Percentiles rank a stretch among this genome's conserved stretches.
phyloP scores from a whole-genome alignment of 2,113 vertebrate species.

The Eulemur macaco region DNA sequence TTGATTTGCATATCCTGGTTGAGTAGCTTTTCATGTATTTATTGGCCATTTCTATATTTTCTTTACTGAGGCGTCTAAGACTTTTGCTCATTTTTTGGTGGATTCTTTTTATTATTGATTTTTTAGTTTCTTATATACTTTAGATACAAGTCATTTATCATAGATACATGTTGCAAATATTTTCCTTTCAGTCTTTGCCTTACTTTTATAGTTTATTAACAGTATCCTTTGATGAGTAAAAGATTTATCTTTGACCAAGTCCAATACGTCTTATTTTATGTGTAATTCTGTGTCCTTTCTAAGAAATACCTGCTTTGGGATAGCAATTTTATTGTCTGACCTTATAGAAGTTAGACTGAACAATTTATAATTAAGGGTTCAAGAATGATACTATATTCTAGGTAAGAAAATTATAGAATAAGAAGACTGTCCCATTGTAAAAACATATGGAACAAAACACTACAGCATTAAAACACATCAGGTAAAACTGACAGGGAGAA shows the following conservation, averaged over 20 bases:
- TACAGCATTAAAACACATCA: no score
- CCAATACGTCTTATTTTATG: neutral
- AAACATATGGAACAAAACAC: neutral
- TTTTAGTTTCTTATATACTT: neutral
- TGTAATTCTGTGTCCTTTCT: neutral
- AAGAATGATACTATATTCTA: neutral
- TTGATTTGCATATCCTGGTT: neutral
- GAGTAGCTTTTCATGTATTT: neutral
- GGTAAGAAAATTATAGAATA: neutral
- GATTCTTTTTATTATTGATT: neutral
- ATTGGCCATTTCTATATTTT: neutral
- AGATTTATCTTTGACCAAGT: neutral
- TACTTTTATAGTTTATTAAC: neutral
- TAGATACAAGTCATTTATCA: neutral
- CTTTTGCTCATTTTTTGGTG: neutral
- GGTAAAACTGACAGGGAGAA: neutral
- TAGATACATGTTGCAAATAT: neutral
- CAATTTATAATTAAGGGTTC: neutral
- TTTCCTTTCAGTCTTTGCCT: neutral
- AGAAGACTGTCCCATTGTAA: neutral
- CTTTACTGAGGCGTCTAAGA: neutral
- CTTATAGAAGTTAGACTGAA: neutral
- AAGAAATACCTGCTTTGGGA: neutral
- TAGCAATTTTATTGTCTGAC: neutral
- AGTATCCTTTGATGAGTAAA: neutral